Evolutionary conservation across 1,140 invertebrate genomes (phyloP).

Genomic region (Neuroterus valhalla): DNA sequence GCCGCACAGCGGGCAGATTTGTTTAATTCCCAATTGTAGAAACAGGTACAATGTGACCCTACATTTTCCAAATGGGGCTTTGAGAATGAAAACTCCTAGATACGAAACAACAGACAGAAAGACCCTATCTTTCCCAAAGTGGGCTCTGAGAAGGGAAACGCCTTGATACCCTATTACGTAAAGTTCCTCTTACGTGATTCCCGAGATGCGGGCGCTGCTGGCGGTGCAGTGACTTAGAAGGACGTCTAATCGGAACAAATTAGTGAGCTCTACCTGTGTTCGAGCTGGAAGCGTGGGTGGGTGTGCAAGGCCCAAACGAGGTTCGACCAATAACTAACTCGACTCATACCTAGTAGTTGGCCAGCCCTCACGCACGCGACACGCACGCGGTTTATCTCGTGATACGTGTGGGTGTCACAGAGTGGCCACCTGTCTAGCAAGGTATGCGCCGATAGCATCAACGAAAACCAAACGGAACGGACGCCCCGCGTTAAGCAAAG

Average conservation of each 20-base stretch:
- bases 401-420: slow-evolving; percentile 68
- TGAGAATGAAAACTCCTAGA: too few relatives aligned
- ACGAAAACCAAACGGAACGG: slow-evolving; percentile 65
- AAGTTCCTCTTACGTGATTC: not conserved
- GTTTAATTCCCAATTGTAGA: too few relatives aligned
- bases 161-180: too few relatives aligned
- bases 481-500: slow-evolving; percentile 71
- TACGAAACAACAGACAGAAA: too few relatives aligned
- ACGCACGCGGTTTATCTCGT: slow-evolving; percentile 51
- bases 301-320: slow-evolving; percentile 44
- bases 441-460: slow-evolving; percentile 73
- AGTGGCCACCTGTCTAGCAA: slow-evolving; percentile 72
- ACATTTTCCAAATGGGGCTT: too few relatives aligned
- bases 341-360: slow-evolving; percentile 37
- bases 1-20: too few relatives aligned
- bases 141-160: too few relatives aligned
- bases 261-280: slow-evolving; percentile 59
- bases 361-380: slow-evolving; percentile 46
- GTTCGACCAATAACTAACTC: slow-evolving; percentile 59
- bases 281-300: slow-evolving; percentile 55
- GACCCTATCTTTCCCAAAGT: too few relatives aligned
- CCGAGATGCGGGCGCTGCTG: not conserved
- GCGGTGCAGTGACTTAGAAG: slow-evolving; percentile 55
- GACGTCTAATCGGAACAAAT: slow-evolving; percentile 60
- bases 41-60: too few relatives aligned